A percentile compares a stretch with the other conserved stretches of the same genome.
Conservation (phyloP, 1,140 invertebrate species). For the Laodelphax striatellus region DNA sequence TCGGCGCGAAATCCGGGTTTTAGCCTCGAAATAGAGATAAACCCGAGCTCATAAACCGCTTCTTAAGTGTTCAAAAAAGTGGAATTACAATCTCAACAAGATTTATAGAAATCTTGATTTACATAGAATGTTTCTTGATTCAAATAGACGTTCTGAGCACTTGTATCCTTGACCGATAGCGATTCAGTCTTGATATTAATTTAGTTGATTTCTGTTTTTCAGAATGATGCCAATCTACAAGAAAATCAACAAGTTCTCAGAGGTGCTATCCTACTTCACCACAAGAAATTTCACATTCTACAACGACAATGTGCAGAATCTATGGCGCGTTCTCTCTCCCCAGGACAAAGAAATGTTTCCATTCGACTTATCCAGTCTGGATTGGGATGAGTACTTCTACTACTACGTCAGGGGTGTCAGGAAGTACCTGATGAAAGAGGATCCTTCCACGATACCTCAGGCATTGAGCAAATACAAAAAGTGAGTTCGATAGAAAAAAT, state of each 20-base stretch:
- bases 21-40: too few species aligned
- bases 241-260: conserved; percentile 58
- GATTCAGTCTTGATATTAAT: too few species aligned
- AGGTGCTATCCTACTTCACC: conserved; percentile 58
- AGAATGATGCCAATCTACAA: conserved; percentile 61
- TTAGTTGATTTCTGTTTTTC: conserved; percentile 20
- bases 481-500: conserved; percentile 22
- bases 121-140: too few species aligned
- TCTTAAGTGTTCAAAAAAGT: too few species aligned
- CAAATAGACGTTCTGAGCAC: too few species aligned
- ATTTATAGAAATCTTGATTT: too few species aligned
- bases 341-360: conserved; percentile 52
- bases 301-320: conserved; percentile 47
- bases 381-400: conserved; percentile 45
- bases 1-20: too few species aligned
- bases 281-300: conserved; percentile 55
- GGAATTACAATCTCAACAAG: too few species aligned
- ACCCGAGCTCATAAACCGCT: too few species aligned
- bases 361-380: conserved; percentile 51
- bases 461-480: conserved; percentile 38
- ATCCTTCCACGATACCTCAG: conserved; percentile 38
- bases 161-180: too few species aligned
- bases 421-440: conserved; percentile 48
- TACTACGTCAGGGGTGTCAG: conserved; percentile 44
- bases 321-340: conserved; percentile 45